Evolutionary conservation across 2,113 vertebrate species (phyloP).

Genomic region (Corythaixoides concolor): DNA sequence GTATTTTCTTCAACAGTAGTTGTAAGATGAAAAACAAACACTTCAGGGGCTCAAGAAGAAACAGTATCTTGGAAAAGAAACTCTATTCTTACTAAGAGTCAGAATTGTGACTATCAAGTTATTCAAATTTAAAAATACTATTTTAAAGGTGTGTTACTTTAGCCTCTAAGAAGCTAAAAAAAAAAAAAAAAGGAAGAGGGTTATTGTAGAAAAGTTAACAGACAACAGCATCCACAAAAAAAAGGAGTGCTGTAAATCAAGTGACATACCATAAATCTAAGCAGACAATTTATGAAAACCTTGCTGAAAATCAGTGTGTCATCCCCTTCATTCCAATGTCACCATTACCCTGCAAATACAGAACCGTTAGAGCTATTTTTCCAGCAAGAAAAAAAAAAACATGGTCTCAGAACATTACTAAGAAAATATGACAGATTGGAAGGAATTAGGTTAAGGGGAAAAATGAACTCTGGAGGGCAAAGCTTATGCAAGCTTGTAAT

Average conservation of each 20-base stretch:
- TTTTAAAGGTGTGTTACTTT: background rate
- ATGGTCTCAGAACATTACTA: background rate
- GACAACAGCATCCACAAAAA: background rate
- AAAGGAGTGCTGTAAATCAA: background rate
- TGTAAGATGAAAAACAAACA: background rate
- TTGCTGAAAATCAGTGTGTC: constrained; percentile 30
- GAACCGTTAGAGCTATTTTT: constrained; percentile 26
- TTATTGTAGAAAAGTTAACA: background rate
- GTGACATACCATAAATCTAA: constrained; percentile 15
- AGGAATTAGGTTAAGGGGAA: constrained; percentile 30
- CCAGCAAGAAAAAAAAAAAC: background rate
- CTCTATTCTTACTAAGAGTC: background rate
- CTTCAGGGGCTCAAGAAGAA: background rate
- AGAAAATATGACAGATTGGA: constrained; percentile 37
- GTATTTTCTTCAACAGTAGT: background rate
- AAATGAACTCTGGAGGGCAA: constrained; percentile 32
- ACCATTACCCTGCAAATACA: constrained; percentile 34
- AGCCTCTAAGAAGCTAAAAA: background rate
- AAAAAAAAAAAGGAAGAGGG: background rate
- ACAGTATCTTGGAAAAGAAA: background rate
- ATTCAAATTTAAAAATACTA: background rate
- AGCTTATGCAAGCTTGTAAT: background rate
- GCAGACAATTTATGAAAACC: constrained; percentile 22
- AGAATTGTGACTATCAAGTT: background rate
- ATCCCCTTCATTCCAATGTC: constrained; percentile 39